Conservation (phyloP, 2,888 invertebrate genomes). For the Fabriciana adippe region DNA sequence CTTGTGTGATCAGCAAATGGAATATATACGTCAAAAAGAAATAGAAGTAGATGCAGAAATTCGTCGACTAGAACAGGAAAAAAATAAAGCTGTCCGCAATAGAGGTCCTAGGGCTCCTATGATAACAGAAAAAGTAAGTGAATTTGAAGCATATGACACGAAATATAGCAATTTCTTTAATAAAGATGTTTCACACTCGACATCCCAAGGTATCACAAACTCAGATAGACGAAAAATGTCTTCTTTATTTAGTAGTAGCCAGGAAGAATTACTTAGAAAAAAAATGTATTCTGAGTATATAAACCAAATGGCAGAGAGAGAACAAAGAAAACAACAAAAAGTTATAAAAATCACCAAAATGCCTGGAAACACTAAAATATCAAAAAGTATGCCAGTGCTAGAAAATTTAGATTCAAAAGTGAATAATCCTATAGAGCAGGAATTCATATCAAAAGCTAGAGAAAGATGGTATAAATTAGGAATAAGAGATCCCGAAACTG, state of each 20-base stretch:
- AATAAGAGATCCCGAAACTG: conserved; percentile 85
- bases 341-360: conserved; percentile 89
- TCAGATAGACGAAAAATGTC: conserved; percentile 54
- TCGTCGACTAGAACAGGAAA: conserved; percentile 83
- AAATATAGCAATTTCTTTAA: conserved; percentile 16
- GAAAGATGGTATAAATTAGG: conserved; percentile 87
- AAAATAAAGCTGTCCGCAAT: conserved; percentile 50
- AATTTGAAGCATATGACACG: conserved; percentile 50
- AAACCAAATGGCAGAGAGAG: conserved; percentile 88
- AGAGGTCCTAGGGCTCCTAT: conserved; percentile 68
- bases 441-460: conserved; percentile 89
- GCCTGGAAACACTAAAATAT: conserved; percentile 51
- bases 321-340: conserved; percentile 89
- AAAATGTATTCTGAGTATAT: conserved; percentile 94
- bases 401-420: conserved; percentile 66
- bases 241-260: conserved; percentile 81
- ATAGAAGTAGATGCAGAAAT: conserved; percentile 86
- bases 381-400: conserved; percentile 67
- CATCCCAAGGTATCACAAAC: conserved; percentile 43
- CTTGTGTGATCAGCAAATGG: conserved; percentile 84
- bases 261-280: conserved; percentile 88
- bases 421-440: conserved; percentile 85
- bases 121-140: conserved; percentile 61
- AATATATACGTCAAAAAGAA: conserved; percentile 86
- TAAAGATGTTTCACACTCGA: conserved; percentile 5